Evolutionary conservation across 2,113 vertebrate species (phyloP).

Genomic region (Oxyura jamaicensis): DNA sequence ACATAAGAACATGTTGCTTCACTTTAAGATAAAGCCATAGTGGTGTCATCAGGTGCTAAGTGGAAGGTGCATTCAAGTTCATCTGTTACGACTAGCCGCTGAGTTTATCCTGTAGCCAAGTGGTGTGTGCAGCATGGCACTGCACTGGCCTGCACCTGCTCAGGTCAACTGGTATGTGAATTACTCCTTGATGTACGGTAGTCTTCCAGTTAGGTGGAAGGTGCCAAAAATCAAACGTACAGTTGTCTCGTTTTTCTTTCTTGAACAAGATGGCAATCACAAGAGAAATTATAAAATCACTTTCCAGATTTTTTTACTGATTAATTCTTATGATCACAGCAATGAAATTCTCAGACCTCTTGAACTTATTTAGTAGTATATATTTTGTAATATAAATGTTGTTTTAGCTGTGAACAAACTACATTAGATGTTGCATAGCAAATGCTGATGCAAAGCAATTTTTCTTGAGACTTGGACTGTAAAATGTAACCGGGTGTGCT

Average conservation of each 20-base stretch:
- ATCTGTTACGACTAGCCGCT: accelerated
- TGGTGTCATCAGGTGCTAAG: not conserved
- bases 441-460: not conserved
- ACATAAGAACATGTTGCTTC: not conserved
- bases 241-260: not conserved
- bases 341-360: not conserved
- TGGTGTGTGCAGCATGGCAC: not conserved
- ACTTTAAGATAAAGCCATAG: not conserved
- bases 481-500: not conserved
- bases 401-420: not conserved
- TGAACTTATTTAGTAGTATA: too few species aligned
- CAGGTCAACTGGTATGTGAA: not conserved
- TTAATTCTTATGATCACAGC: not conserved
- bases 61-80: not conserved
- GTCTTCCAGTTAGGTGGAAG: not conserved
- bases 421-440: not conserved
- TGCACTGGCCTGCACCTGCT: not conserved
- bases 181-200: not conserved
- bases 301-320: not conserved
- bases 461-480: not conserved
- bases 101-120: not conserved
- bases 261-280: not conserved
- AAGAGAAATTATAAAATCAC: not conserved
- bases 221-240: not conserved
- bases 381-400: not conserved